phyloP scores from a whole-genome alignment of 2,797 vertebrate genomes.

The Oreonectes daqikongensis region DNA sequence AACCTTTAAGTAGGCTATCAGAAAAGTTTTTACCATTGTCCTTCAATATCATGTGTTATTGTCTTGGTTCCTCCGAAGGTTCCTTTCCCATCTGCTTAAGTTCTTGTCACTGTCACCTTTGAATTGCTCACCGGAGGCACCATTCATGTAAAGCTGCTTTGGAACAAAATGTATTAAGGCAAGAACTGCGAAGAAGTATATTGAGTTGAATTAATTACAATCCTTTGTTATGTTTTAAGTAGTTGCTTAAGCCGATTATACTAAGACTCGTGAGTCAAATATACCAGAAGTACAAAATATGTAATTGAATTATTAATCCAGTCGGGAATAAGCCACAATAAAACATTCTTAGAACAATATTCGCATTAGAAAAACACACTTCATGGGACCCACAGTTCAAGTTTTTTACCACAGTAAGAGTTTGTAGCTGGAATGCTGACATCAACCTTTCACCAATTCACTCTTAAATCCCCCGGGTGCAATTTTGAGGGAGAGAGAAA shows the following conservation, averaged over 20 bases:
- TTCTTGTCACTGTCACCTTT: neutral
- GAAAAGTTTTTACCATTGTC: neutral
- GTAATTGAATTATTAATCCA: conserved; percentile 38
- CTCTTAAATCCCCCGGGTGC: conserved; percentile 2
- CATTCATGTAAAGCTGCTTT: neutral
- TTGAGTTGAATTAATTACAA: neutral
- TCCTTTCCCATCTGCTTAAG: neutral
- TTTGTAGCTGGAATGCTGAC: conserved; percentile 5
- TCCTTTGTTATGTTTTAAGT: conserved; percentile 33
- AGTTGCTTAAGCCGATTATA: conserved; percentile 26
- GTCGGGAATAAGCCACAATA: conserved; percentile 10
- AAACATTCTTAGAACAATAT: conserved; percentile 33
- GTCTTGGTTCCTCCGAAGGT: neutral
- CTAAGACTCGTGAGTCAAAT: neutral
- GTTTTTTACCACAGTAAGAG: neutral
- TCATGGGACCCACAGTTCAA: conserved; percentile 25
- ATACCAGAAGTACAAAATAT: conserved; percentile 12
- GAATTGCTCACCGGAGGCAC: neutral
- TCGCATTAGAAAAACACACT: conserved; percentile 25
- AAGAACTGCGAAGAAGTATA: neutral
- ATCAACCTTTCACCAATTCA: neutral
- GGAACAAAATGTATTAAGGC: neutral
- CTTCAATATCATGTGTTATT: neutral
- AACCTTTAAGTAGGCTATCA: neutral
- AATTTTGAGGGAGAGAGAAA: conserved; percentile 24